Conservation (phyloP, 2,888 invertebrate genomes). For the Cheilosia soror region DNA sequence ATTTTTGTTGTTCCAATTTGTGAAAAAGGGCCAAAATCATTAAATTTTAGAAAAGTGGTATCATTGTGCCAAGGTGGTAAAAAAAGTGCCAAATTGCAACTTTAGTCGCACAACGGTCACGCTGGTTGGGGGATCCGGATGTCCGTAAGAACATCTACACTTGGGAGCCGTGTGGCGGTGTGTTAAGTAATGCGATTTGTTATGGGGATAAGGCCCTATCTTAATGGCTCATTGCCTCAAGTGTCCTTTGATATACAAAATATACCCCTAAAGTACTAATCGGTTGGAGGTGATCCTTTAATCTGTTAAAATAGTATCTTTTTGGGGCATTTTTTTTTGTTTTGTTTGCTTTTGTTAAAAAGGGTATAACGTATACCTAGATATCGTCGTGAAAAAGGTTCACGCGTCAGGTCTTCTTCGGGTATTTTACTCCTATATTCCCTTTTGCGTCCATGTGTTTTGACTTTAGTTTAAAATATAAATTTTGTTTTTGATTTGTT, state of each 20-base stretch:
- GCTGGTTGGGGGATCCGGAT: conserved; percentile 40
- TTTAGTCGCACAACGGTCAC: no score
- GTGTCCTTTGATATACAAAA: conserved; percentile 25
- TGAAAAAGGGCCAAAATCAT: no score
- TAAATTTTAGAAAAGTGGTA: no score
- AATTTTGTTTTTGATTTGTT: no score
- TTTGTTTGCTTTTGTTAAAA: background rate
- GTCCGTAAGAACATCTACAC: conserved; percentile 22
- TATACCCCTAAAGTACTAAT: conserved; percentile 42
- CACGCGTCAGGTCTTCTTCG: background rate
- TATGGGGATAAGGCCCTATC: conserved; percentile 54
- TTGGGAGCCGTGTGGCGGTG: conserved; percentile 4
- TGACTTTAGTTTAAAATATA: no score
- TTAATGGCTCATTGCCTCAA: conserved; percentile 61
- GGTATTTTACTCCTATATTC: no score
- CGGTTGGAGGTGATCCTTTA: conserved; percentile 48
- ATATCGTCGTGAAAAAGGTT: background rate
- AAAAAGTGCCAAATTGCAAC: no score
- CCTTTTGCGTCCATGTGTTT: no score
- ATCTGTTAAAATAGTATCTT: conserved; percentile 44
- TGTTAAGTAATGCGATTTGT: conserved; percentile 58
- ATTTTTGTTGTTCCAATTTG: no score
- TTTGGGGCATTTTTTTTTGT: background rate
- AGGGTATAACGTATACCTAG: no score
- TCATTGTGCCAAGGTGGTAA: no score